phyloP scores from a whole-genome alignment of 2,113 vertebrate species.

The Anhinga anhinga region DNA sequence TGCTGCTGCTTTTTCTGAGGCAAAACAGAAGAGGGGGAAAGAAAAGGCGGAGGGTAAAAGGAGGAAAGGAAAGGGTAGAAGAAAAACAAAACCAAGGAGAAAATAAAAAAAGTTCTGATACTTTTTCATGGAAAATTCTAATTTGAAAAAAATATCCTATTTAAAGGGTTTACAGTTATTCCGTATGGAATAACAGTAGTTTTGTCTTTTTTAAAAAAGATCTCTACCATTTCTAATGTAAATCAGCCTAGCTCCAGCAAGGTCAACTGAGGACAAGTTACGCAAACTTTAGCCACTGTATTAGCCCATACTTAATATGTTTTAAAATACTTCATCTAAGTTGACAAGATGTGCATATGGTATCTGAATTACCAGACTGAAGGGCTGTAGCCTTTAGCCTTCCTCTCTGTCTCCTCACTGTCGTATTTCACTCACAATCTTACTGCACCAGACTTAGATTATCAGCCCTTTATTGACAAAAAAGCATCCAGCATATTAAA shows the following conservation, averaged over 20 bases:
- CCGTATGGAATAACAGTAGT: background rate
- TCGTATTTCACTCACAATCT: background rate
- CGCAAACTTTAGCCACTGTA: background rate
- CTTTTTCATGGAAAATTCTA: background rate
- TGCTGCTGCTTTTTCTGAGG: background rate
- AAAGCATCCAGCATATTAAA: background rate
- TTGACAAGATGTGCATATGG: background rate
- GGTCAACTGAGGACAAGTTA: background rate
- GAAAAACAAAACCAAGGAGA: background rate
- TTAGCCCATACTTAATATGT: background rate
- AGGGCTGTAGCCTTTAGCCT: background rate
- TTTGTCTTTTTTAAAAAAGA: background rate
- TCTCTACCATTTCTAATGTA: background rate
- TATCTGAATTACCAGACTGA: background rate
- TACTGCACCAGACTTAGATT: background rate
- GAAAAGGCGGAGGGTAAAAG: background rate
- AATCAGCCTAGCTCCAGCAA: background rate
- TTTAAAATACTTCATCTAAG: background rate
- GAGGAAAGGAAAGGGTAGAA: background rate
- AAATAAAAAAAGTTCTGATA: background rate
- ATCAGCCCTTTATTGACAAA: background rate
- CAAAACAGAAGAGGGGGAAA: background rate
- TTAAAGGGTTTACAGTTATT: background rate
- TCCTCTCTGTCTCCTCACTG: background rate
- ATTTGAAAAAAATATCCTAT: background rate